Percentiles rank a stretch among this genome's conserved stretches.
phyloP scores from a whole-genome alignment of 2,797 vertebrate species.

The Clarias platycephalus region DNA sequence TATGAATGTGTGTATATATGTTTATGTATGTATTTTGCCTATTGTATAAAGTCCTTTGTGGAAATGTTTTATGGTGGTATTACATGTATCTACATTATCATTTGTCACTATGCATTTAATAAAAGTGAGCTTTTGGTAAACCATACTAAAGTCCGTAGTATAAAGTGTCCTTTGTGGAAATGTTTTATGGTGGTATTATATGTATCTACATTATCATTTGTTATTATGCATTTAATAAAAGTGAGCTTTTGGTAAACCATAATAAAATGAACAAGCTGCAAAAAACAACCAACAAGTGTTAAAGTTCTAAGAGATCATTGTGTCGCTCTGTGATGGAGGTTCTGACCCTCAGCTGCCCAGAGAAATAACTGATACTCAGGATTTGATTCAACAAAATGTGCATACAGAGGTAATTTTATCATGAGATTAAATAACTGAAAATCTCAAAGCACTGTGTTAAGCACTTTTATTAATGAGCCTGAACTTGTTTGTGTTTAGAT shows the following conservation, averaged over 20 bases:
- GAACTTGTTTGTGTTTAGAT: neutral
- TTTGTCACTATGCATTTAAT: slow-evolving; percentile 66
- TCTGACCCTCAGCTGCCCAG: neutral
- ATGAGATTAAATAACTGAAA: neutral
- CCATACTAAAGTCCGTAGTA: slow-evolving; percentile 65
- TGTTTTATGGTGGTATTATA: slow-evolving; percentile 51
- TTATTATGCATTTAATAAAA: slow-evolving; percentile 66
- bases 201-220: slow-evolving; percentile 51
- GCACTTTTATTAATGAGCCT: slow-evolving; percentile 16
- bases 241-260: slow-evolving; percentile 65
- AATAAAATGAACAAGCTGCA: slow-evolving; percentile 67
- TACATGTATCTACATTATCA: slow-evolving; percentile 47
- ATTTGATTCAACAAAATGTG: neutral
- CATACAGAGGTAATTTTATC: too few species aligned
- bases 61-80: slow-evolving; percentile 53
- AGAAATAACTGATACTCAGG: neutral
- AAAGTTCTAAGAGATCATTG: neutral
- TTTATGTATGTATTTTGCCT: slow-evolving; percentile 42
- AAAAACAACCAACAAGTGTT: neutral
- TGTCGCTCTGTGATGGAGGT: neutral
- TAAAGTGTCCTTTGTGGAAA: slow-evolving; percentile 54
- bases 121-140: slow-evolving; percentile 66
- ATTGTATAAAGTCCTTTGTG: slow-evolving; percentile 58
- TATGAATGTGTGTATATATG: slow-evolving; percentile 45
- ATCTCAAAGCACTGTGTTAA: neutral